phyloP scores from a whole-genome alignment of 2,113 vertebrate genomes.

The Albula goreensis region DNA sequence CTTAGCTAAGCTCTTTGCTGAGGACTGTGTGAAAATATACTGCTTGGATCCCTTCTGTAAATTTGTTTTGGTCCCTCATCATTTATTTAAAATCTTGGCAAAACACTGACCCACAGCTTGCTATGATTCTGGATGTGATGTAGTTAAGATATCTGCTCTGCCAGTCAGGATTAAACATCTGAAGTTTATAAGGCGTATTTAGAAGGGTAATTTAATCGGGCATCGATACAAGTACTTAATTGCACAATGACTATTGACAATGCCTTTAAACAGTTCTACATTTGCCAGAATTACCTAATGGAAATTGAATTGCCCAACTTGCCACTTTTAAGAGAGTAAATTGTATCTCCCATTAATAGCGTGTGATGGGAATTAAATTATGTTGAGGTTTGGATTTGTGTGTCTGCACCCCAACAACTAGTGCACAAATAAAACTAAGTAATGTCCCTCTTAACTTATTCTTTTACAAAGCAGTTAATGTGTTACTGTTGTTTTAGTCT shows the following conservation, averaged over 20 bases:
- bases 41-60: background rate
- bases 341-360: constrained; percentile 71
- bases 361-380: constrained; percentile 12
- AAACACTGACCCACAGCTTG: constrained; percentile 22
- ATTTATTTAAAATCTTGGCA: constrained; percentile 31
- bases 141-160: constrained; percentile 34
- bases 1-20: background rate
- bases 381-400: constrained; percentile 20
- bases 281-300: constrained; percentile 87
- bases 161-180: constrained; percentile 30
- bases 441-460: background rate
- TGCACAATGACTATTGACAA: constrained; percentile 89
- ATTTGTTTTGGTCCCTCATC: constrained; percentile 10
- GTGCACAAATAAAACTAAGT: constrained; percentile 1
- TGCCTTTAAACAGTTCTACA: constrained; percentile 86
- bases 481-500: background rate
- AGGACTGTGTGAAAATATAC: background rate
- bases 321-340: constrained; percentile 75
- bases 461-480: background rate
- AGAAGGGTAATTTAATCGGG: constrained; percentile 87
- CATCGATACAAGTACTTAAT: constrained; percentile 89
- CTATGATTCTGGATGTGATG: constrained; percentile 29
- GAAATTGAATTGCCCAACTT: constrained; percentile 80
- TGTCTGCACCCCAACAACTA: constrained; percentile 2
- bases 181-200: constrained; percentile 63